Evolutionary conservation across 1,140 invertebrate genomes (phyloP).

Genomic region (Ephestia elutella): DNA sequence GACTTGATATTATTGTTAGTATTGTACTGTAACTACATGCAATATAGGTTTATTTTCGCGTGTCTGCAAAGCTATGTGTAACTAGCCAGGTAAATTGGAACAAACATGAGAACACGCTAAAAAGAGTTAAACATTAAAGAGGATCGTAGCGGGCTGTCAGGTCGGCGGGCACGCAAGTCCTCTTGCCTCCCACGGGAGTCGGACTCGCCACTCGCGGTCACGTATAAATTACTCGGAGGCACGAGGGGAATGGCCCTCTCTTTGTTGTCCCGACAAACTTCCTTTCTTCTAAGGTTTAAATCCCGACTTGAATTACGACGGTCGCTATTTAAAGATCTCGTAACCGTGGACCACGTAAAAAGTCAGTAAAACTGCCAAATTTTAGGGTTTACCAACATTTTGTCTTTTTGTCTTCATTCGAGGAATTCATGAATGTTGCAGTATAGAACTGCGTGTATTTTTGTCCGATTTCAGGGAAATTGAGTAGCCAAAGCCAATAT

Average conservation of each 20-base stretch:
- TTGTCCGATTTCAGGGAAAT: neutral
- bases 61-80: neutral
- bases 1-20: too few species aligned
- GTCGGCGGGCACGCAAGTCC: slow-evolving; percentile 30
- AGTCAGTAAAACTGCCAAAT: slow-evolving; percentile 25
- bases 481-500: neutral
- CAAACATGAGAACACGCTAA: slow-evolving; percentile 14
- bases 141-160: slow-evolving; percentile 21
- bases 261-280: slow-evolving; percentile 58
- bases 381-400: neutral
- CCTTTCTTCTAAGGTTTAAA: slow-evolving; percentile 58
- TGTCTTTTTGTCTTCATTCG: neutral
- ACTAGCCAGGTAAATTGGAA: neutral
- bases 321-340: slow-evolving; percentile 34
- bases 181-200: slow-evolving; percentile 31
- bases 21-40: too few species aligned
- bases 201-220: slow-evolving; percentile 38
- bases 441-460: neutral
- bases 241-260: slow-evolving; percentile 41
- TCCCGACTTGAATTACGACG: slow-evolving; percentile 58
- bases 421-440: neutral
- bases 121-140: slow-evolving; percentile 24
- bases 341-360: slow-evolving; percentile 22
- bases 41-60: too few species aligned
- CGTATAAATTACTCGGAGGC: slow-evolving; percentile 49